Conservation (phyloP, 2,797 vertebrate species). For the Trichosurus vulpecula region DNA sequence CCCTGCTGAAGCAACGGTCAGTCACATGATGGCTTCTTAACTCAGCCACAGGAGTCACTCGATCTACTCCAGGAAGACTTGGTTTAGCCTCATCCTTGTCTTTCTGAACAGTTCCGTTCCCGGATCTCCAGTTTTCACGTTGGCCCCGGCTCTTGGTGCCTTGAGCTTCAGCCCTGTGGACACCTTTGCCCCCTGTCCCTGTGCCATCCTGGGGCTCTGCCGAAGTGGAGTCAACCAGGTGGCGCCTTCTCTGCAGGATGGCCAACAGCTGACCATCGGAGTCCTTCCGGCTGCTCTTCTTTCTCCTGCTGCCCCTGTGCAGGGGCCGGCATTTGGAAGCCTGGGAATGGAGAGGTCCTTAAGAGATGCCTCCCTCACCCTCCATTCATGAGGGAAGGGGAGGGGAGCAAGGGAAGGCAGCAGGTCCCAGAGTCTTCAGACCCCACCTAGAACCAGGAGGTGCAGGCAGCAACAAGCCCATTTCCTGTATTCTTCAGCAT, state of each 20-base stretch:
- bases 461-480: not conserved
- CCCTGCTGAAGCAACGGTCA: not conserved
- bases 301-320: not conserved
- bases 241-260: conserved; percentile 88
- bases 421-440: not conserved
- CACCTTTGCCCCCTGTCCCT: not conserved
- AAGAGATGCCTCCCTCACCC: not conserved
- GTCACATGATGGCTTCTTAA: not conserved
- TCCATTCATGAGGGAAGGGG: not conserved
- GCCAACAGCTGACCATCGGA: conserved; percentile 84
- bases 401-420: not conserved
- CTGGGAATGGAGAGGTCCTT: conserved; percentile 71
- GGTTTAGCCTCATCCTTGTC: not conserved
- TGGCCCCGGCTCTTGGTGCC: not conserved
- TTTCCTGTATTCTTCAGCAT: not conserved
- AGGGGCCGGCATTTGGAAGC: conserved; percentile 52
- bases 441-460: not conserved
- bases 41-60: not conserved
- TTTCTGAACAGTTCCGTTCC: not conserved
- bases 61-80: not conserved
- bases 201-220: rapidly evolving
- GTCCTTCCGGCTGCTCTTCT: conserved; percentile 67
- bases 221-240: conserved; percentile 79
- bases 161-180: not conserved
- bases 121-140: not conserved